A percentile compares a stretch with the other conserved stretches of the same genome.
Conservation (phyloP, 2,888 invertebrate species). For the Opisthograptis luteolata region DNA sequence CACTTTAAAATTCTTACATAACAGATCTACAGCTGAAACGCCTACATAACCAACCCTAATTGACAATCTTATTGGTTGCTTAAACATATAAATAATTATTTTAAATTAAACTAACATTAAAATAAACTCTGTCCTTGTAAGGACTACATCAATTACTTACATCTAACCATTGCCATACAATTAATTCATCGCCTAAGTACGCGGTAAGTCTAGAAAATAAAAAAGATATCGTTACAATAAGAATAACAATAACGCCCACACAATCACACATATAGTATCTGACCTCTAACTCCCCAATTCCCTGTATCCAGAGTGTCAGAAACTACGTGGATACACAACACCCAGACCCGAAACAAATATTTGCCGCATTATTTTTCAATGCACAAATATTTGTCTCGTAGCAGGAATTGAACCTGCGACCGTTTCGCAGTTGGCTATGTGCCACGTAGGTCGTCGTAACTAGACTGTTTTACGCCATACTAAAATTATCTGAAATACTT, state of each 20-base stretch:
- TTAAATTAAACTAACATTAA: not conserved
- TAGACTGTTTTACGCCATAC: not conserved
- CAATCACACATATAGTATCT: too few relatives aligned
- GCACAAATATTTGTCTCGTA: too few relatives aligned
- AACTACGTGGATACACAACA: too few relatives aligned
- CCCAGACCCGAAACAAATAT: too few relatives aligned
- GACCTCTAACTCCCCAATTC: too few relatives aligned
- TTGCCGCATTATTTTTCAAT: too few relatives aligned
- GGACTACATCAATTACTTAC: constrained; percentile 3
- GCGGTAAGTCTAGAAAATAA: not conserved
- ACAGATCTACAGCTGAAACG: constrained; percentile 38
- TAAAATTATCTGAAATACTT: not conserved
- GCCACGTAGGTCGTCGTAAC: too few relatives aligned
- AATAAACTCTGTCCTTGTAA: constrained; percentile 5
- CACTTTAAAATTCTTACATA: constrained; percentile 26
- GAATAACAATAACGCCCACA: too few relatives aligned
- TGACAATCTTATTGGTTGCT: constrained; percentile 16
- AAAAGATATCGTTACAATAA: not conserved
- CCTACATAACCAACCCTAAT: constrained; percentile 25
- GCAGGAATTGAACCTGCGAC: too few relatives aligned
- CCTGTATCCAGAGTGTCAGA: too few relatives aligned
- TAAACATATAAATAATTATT: not conserved
- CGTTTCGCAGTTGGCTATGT: too few relatives aligned
- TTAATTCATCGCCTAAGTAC: too few relatives aligned
- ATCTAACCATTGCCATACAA: constrained; percentile 14